Percentiles rank a stretch among this genome's conserved stretches.
Evolutionary conservation across 2,888 invertebrate genomes (phyloP).

Genomic region (Helicoverpa assulta): DNA sequence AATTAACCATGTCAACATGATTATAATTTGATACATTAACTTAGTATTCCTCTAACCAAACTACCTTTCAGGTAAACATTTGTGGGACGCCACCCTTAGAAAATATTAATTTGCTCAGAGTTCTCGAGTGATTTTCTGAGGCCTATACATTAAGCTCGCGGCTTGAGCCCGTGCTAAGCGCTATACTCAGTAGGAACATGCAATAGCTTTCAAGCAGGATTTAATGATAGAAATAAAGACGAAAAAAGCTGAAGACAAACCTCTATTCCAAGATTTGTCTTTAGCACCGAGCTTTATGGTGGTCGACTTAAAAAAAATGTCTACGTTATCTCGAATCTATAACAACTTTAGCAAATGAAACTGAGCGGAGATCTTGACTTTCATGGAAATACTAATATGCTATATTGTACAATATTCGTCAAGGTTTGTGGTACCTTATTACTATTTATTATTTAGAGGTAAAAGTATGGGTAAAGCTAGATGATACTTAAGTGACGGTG

Average conservation of each 20-base stretch:
- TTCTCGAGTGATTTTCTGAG: constrained; percentile 30
- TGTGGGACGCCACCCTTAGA: constrained; percentile 9
- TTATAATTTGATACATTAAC: neutral
- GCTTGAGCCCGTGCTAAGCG: constrained; percentile 54
- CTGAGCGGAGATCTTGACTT: neutral
- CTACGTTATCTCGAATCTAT: neutral
- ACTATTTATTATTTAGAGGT: too few relatives aligned
- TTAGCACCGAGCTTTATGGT: constrained; percentile 9
- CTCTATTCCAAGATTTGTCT: constrained; percentile 42
- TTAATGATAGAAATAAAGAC: constrained; percentile 60
- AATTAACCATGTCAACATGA: neutral
- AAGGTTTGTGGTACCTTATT: too few relatives aligned
- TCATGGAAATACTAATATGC: too few relatives aligned
- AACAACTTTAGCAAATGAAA: neutral
- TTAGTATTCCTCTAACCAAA: constrained; percentile 1
- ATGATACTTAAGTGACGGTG: too few relatives aligned
- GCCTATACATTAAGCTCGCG: constrained; percentile 49
- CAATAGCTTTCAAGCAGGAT: constrained; percentile 70
- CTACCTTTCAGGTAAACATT: neutral
- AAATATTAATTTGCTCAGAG: constrained; percentile 44
- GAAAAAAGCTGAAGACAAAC: constrained; percentile 55
- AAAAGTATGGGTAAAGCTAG: too few relatives aligned
- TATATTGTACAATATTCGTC: too few relatives aligned
- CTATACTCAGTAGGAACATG: constrained; percentile 62
- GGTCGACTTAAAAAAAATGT: constrained; percentile 7